Percentiles rank a stretch among this genome's conserved stretches.
phyloP scores from a whole-genome alignment of 2,888 invertebrate species.

The Tortricodes alternella region DNA sequence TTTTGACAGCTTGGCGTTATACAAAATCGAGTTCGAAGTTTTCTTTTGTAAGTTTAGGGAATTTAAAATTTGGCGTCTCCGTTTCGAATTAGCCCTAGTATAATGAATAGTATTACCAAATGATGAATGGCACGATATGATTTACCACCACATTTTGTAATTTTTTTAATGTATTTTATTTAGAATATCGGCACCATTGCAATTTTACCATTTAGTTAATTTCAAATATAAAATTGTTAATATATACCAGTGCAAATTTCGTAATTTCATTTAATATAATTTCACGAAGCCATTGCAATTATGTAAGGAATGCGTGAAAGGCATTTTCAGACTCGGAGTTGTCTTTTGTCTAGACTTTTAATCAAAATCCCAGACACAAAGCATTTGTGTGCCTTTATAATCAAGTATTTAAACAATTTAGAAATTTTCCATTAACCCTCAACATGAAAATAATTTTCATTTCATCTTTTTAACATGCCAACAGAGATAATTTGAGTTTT shows the following conservation, averaged over 20 bases:
- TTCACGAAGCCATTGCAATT: constrained; percentile 15
- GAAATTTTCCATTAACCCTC: not conserved
- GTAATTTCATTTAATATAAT: not conserved
- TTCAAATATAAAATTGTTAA: too few species aligned
- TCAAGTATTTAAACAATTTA: constrained; percentile 12
- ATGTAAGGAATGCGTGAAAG: constrained; percentile 14
- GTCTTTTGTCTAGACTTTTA: constrained; percentile 25
- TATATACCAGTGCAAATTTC: too few species aligned
- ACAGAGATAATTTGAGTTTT: not conserved
- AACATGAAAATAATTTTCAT: not conserved
- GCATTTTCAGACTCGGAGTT: constrained; percentile 5
- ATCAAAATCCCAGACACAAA: constrained; percentile 23
- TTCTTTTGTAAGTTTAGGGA: too few species aligned
- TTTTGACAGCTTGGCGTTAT: too few species aligned
- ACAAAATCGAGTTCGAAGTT: too few species aligned
- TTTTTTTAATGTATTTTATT: too few species aligned
- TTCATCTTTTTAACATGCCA: not conserved
- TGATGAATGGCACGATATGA: too few species aligned
- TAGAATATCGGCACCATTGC: too few species aligned
- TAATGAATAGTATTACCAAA: too few species aligned
- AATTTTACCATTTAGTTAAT: not conserved
- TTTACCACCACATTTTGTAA: too few species aligned
- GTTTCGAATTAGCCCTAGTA: too few species aligned
- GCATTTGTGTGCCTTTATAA: constrained; percentile 9
- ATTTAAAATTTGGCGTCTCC: too few species aligned